A percentile compares a stretch with the other conserved stretches of the same genome.
Conservation (phyloP, 2,797 vertebrate genomes). For the Myotis myotis region DNA sequence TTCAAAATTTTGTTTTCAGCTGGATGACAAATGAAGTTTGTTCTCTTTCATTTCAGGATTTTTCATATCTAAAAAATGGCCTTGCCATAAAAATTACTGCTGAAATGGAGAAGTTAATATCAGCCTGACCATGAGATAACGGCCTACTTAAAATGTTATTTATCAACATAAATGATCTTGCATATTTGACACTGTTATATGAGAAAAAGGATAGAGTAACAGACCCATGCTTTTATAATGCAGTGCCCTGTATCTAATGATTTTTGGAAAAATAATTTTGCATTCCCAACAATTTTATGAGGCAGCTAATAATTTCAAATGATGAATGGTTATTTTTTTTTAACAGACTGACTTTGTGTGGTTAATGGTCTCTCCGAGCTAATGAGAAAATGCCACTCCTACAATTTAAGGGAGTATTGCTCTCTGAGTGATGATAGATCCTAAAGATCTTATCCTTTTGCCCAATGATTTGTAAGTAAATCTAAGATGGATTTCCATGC, state of each 20-base stretch:
- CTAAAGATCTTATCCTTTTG: slow-evolving; percentile 76
- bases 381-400: slow-evolving; percentile 76
- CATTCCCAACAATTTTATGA: slow-evolving; percentile 80
- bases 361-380: slow-evolving; percentile 77
- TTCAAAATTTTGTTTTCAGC: slow-evolving; percentile 76
- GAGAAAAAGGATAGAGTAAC: slow-evolving; percentile 78
- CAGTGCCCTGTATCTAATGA: slow-evolving; percentile 78
- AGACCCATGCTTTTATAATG: slow-evolving; percentile 76
- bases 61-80: slow-evolving; percentile 77
- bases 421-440: slow-evolving; percentile 70
- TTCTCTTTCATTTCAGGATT: slow-evolving; percentile 77
- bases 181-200: slow-evolving; percentile 77
- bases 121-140: slow-evolving; percentile 75
- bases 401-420: slow-evolving; percentile 74
- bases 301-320: slow-evolving; percentile 81
- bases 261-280: slow-evolving; percentile 79
- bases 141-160: slow-evolving; percentile 81
- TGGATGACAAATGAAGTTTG: slow-evolving; percentile 75
- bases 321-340: slow-evolving; percentile 73
- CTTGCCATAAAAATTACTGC: slow-evolving; percentile 73
- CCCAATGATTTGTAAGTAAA: slow-evolving; percentile 69
- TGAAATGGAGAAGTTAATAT: slow-evolving; percentile 72
- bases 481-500: slow-evolving; percentile 72
- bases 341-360: slow-evolving; percentile 68
- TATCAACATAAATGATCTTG: slow-evolving; percentile 82